Evolutionary conservation across 2,888 invertebrate genomes (phyloP).

Genomic region (Loripinus fragilis): DNA sequence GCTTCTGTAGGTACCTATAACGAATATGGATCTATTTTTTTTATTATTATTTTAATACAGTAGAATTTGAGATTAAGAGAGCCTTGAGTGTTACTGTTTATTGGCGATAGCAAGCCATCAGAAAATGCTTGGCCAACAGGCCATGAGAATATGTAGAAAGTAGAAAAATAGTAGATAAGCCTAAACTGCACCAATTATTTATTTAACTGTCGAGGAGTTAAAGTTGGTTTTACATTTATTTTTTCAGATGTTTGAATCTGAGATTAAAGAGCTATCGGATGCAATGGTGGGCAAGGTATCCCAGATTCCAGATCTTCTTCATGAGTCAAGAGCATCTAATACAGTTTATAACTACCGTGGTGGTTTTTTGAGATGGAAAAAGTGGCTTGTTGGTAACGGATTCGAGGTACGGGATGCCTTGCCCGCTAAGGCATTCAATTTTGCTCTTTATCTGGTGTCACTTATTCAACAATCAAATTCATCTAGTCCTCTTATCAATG

Average conservation of each 20-base stretch:
- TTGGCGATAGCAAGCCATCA: not conserved
- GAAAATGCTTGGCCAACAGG: not conserved
- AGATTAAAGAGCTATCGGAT: slow-evolving; percentile 31
- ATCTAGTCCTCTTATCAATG: slow-evolving; percentile 37
- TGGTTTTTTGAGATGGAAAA: slow-evolving; percentile 43
- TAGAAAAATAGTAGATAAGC: not conserved
- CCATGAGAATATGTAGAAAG: no score
- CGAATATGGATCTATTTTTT: no score
- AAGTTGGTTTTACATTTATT: no score
- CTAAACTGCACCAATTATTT: not conserved
- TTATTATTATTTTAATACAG: no score
- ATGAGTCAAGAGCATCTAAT: no score
- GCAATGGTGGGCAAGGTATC: slow-evolving; percentile 36
- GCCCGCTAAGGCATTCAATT: slow-evolving; percentile 51
- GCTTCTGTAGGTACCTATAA: no score
- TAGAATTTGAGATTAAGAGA: no score
- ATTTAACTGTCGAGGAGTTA: no score
- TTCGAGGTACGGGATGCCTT: no score
- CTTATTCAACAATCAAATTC: slow-evolving; percentile 44
- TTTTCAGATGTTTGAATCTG: slow-evolving; percentile 6
- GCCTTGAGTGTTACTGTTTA: no score
- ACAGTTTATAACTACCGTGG: slow-evolving; percentile 29
- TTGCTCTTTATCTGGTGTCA: slow-evolving; percentile 49
- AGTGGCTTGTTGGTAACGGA: slow-evolving; percentile 26
- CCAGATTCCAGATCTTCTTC: slow-evolving; percentile 43